A percentile compares a stretch with the other conserved stretches of the same genome.
Evolutionary conservation across 2,113 vertebrate species (phyloP).

Genomic region (Saccopteryx leptura): DNA sequence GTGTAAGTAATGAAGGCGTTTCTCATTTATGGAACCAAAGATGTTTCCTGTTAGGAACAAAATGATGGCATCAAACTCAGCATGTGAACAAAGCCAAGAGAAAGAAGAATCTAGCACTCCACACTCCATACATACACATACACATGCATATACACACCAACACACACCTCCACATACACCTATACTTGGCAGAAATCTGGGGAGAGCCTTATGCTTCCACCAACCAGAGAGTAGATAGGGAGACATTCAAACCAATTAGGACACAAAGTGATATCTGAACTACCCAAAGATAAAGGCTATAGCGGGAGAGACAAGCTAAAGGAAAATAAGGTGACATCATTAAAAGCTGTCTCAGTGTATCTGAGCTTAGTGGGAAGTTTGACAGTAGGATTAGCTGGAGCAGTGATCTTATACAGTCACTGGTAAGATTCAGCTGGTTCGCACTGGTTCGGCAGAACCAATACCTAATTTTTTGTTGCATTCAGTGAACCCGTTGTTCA

Average conservation of each 20-base stretch:
- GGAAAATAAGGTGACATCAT: neutral
- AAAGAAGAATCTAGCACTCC: neutral
- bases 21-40: constrained; percentile 11
- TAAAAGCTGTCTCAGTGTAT: neutral
- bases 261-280: neutral
- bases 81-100: neutral
- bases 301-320: neutral
- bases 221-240: neutral
- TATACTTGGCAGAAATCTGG: neutral
- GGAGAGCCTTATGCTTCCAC: neutral
- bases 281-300: neutral
- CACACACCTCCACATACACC: neutral
- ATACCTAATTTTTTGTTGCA: no score
- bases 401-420: neutral
- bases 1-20: neutral
- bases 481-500: no score
- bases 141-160: no score
- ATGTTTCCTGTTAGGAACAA: neutral
- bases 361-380: neutral
- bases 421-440: no score
- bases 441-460: no score
- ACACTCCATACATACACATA: neutral
- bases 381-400: no score
- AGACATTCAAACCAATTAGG: neutral
- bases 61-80: neutral